phyloP scores from a whole-genome alignment of 2,888 invertebrate genomes.

The Pristionchus mayeri region DNA sequence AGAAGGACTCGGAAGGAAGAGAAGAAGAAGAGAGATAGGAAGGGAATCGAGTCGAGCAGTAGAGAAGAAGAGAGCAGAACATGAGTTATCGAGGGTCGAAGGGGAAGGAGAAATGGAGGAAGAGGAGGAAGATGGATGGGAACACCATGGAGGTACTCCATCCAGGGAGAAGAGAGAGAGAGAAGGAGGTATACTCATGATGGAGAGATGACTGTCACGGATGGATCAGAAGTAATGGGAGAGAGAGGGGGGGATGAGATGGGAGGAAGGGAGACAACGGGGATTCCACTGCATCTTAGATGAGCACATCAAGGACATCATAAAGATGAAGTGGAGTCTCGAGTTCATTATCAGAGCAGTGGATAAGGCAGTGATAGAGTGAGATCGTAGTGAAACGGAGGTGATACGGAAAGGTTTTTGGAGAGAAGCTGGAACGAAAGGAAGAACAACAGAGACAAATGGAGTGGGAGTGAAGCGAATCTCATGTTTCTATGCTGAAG shows the following conservation, averaged over 20 bases:
- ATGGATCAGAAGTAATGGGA: conserved; percentile 36
- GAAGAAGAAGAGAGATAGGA: neutral
- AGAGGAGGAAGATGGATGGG: conserved; percentile 20
- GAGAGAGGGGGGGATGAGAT: neutral
- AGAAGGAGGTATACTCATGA: neutral
- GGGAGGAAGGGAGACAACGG: conserved; percentile 19
- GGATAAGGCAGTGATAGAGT: neutral
- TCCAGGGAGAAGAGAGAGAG: neutral
- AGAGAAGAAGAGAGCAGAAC: conserved; percentile 14
- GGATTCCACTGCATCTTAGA: conserved; percentile 33
- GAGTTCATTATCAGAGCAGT: neutral
- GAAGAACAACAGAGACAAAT: conserved; percentile 8
- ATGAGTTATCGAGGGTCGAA: conserved; percentile 20
- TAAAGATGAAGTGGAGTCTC: conserved; percentile 6
- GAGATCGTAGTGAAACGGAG: neutral
- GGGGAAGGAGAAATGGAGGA: neutral
- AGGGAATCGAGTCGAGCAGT: conserved; percentile 26
- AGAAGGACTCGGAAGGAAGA: conserved; percentile 5
- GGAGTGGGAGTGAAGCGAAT: neutral
- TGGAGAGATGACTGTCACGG: neutral
- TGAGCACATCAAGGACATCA: neutral
- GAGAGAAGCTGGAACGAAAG: neutral
- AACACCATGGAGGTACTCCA: neutral
- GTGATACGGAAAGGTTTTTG: neutral
- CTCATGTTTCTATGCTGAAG: conserved; percentile 1